Evolutionary conservation across 1,140 invertebrate genomes (phyloP).

Genomic region (Atta texana): DNA sequence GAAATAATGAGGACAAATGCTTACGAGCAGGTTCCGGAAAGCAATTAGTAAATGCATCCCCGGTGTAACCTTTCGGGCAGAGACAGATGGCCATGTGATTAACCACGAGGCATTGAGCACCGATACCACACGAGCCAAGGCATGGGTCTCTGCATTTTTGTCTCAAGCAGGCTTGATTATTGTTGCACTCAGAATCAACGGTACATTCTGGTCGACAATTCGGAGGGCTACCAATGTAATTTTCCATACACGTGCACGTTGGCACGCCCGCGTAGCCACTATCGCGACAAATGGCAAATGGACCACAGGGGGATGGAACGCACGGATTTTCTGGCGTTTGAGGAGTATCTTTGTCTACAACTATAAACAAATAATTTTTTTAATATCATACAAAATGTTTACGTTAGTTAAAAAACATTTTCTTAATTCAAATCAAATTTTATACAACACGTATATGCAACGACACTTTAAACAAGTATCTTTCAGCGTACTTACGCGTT

Average conservation of each 20-base stretch:
- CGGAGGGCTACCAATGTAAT: slow-evolving; percentile 90
- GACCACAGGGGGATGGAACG: slow-evolving; percentile 89
- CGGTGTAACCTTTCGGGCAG: slow-evolving; percentile 89
- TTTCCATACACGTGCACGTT: slow-evolving; percentile 89
- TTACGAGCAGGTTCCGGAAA: slow-evolving; percentile 82
- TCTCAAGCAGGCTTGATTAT: slow-evolving; percentile 89
- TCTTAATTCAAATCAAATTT: not conserved
- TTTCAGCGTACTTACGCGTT: slow-evolving; percentile 80
- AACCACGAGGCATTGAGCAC: slow-evolving; percentile 90
- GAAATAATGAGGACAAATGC: slow-evolving; percentile 51
- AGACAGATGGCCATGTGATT: slow-evolving; percentile 91
- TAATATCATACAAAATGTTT: not conserved
- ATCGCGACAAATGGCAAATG: slow-evolving; percentile 88
- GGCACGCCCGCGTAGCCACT: slow-evolving; percentile 77
- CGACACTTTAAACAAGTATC: not conserved
- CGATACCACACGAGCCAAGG: slow-evolving; percentile 90
- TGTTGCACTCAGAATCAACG: slow-evolving; percentile 89
- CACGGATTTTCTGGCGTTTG: slow-evolving; percentile 84
- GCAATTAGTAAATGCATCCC: slow-evolving; percentile 90
- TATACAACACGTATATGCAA: not conserved
- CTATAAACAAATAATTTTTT: slow-evolving; percentile 39
- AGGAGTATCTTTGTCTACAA: not conserved
- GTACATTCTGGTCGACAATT: slow-evolving; percentile 91
- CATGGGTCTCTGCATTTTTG: slow-evolving; percentile 92
- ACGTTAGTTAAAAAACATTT: not conserved